Percentiles rank a stretch among this genome's conserved stretches.
Evolutionary conservation across 2,113 vertebrate species (phyloP).

Genomic region (Gasterosteus nipponicus): DNA sequence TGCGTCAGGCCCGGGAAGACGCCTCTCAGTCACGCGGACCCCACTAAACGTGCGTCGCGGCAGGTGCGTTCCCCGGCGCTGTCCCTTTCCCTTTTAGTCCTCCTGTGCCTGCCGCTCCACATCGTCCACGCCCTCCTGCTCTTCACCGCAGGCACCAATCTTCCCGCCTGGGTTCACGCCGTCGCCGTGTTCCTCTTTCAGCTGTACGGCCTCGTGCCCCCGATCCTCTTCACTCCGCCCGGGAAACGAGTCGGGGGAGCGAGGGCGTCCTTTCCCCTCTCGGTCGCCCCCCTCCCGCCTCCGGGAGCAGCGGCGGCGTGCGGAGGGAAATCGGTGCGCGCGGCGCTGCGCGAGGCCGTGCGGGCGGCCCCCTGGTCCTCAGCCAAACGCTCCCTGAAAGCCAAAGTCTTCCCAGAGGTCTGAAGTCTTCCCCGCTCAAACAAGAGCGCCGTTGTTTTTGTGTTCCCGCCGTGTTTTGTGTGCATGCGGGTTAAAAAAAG

Average conservation of each 20-base stretch:
- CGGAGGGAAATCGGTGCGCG: constrained; percentile 55
- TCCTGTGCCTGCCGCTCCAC: constrained; percentile 81
- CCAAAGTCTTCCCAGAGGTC: constrained; percentile 66
- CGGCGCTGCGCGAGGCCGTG: constrained; percentile 62
- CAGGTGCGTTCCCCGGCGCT: constrained; percentile 69
- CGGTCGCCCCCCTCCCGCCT: constrained; percentile 41
- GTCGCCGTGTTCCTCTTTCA: constrained; percentile 76
- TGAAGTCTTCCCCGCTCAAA: constrained; percentile 35
- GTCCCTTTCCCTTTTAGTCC: constrained; percentile 79
- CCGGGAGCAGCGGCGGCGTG: constrained; percentile 26
- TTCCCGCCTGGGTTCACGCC: constrained; percentile 60
- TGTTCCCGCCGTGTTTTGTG: background rate
- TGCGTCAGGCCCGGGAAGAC: constrained; percentile 59
- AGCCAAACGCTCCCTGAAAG: constrained; percentile 66
- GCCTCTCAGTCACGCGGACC: constrained; percentile 29
- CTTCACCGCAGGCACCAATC: constrained; percentile 59
- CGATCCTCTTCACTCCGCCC: constrained; percentile 77
- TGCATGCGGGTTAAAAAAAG: background rate
- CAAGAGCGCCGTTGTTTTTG: background rate
- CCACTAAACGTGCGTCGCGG: constrained; percentile 49
- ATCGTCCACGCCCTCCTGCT: constrained; percentile 72
- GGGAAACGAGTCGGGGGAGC: constrained; percentile 45
- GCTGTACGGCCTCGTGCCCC: constrained; percentile 80
- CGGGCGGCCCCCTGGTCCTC: constrained; percentile 59
- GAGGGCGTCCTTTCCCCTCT: constrained; percentile 43